Evolutionary conservation across 2,888 invertebrate genomes (phyloP), one percentile per base, ranked within the genome.

Genomic region (Trisateles emortualis): DNA sequence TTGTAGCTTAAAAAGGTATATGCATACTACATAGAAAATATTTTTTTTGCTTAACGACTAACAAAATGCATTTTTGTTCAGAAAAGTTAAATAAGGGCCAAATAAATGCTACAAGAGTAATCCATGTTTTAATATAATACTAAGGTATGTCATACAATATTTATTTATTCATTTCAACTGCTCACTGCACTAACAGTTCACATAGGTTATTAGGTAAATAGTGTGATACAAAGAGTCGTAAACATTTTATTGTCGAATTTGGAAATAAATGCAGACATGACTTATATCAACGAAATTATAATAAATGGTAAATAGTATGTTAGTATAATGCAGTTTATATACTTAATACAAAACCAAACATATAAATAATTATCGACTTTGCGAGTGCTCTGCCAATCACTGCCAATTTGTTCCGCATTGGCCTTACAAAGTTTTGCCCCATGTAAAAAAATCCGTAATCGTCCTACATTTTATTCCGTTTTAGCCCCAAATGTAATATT

Each of bases 171-270:
- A n/a, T n/a, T n/a, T n/a, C n/a, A n/a, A n/a, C n/a, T n/a, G n/a
- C n/a, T n/a, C n/a, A n/a, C n/a, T n/a, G n/a, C n/a, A n/a, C n/a
- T n/a, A n/a, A n/a, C n/a, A 60, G 55, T 54, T 42, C 35, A 57
- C 13, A 57, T 39, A 50, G 17, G 58, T 30, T 22, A 52, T 19
- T 55, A 44, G 13, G 52, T 44, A 41, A n/a, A n/a, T 10, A 41
- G 40, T n/a, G 54, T 51, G 44, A 29, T 53, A 56, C 30, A 57
- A 48, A n/a, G 51, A 38, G 43, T 44, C 52, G 42, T 47, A 52
- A 40, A 61, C 49, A 38, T 55, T 49, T 67, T 67, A 65, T 66
- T 66, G 62, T 70, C 67, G 6, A 67, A 67, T 66, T 61, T 42
- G 17, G 35, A 54, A 53, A 48, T 38, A 50, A 43, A 52, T 36